Conservation (phyloP, 2,113 vertebrate species). For the Anguilla japonica region DNA sequence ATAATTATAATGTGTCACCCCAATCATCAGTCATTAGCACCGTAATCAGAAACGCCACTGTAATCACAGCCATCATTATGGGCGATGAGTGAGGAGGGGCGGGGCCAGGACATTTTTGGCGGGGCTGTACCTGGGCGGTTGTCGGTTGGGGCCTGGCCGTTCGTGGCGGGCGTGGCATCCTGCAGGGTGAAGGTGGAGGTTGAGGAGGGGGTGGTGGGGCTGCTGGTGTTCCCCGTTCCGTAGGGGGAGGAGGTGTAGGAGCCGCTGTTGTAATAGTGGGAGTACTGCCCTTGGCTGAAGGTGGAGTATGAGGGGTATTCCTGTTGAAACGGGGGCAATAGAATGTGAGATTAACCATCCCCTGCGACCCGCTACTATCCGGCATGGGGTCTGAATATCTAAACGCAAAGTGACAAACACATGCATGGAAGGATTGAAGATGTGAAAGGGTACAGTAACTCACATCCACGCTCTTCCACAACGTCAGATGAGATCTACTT, state of each 20-base stretch:
- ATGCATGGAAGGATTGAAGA: constrained; percentile 57
- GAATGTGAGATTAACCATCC: constrained; percentile 46
- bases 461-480: constrained; percentile 51
- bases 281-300: constrained; percentile 93
- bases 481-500: constrained; percentile 59
- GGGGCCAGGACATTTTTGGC: constrained; percentile 12
- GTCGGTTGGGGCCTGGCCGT: constrained; percentile 90
- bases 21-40: neutral
- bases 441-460: constrained; percentile 57
- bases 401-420: constrained; percentile 68
- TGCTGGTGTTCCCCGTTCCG: constrained; percentile 94
- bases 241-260: constrained; percentile 94
- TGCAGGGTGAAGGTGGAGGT: constrained; percentile 97
- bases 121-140: constrained; percentile 82
- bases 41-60: too few relatives aligned
- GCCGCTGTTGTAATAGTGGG: constrained; percentile 98
- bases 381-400: constrained; percentile 72
- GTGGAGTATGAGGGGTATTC: constrained; percentile 91
- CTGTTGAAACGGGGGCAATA: constrained; percentile 57
- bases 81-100: too few relatives aligned
- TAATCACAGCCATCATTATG: too few relatives aligned
- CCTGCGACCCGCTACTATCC: constrained; percentile 71
- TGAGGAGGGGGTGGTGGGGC: constrained; percentile 90
- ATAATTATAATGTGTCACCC: too few relatives aligned
- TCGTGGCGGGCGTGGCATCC: constrained; percentile 86